Base-by-base conservation (phyloP, 2,797 vertebrate species). In the Podarcis lilfordi region DNA sequence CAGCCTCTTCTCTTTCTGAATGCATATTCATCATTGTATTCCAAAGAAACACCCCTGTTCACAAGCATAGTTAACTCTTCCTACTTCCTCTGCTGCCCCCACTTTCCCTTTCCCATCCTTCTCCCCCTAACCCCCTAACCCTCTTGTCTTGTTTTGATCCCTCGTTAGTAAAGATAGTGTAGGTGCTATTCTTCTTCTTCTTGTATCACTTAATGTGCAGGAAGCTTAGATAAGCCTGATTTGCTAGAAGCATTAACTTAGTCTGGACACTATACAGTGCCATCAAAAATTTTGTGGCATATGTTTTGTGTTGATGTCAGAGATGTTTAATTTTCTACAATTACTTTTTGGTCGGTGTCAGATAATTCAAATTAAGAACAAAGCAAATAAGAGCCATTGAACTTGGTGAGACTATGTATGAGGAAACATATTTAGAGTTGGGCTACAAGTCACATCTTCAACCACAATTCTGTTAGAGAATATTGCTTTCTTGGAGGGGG, bases 171-270 rank as follows among this genome's bases (percentile, higher is more conserved):
- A 59, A 84, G 9, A 6, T 23, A 84, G 23, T 61, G 32, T 15
- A 23, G 35, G 88, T 69, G 61, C 37, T 61, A 37, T 50, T 11
- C 68, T 25, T 11, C 68, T 27, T 93, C 91, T 9, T 79, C 91
- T 86, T 89, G 0, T 84, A 23, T n/a, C 2, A 13, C n/a, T 3
- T 91, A 66, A 85, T 40, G 3, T 77, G 37, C 74, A n/a, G 23
- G 86, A 87, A 92, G 78, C 43, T 75, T 37, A 89, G 74, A 69
- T 69, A 29, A 13, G 7, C 84, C 88, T 88, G n/a, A 40, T 85
- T 90, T n/a, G 32, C 66, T 59, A 4, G 29, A 69, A 80, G 8
- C 19, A 7, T 37, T 90, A 27, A 6, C 4, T 23, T 45, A 15
- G 43, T 72, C 5, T 29, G 25, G 25, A 15, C 21, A 27, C 21